Conservation (phyloP, 2,113 vertebrate genomes). For the Canis aureus region DNA sequence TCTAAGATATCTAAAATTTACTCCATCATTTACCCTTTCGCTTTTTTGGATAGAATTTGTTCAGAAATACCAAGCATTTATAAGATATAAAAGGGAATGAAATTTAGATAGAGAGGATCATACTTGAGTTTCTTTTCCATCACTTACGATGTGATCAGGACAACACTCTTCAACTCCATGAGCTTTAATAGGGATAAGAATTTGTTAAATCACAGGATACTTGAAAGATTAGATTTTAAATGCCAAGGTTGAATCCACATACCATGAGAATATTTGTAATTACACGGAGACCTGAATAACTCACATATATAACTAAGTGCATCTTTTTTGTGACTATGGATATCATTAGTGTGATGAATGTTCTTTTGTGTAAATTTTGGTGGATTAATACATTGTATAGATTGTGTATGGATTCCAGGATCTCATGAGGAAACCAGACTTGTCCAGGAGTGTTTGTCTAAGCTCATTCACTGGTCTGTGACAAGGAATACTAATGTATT, state of each 20-base stretch:
- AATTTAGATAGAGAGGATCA: not conserved
- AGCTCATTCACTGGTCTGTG: not conserved
- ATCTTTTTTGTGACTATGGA: not conserved
- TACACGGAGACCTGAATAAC: not conserved
- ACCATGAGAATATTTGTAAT: not conserved
- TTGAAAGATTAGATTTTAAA: constrained; percentile 27
- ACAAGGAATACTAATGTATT: not conserved
- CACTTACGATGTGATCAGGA: not conserved
- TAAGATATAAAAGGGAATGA: not conserved
- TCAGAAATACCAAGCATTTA: not conserved
- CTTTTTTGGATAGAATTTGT: not conserved
- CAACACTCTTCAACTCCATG: not conserved
- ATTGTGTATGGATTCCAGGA: not conserved
- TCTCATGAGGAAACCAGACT: not conserved
- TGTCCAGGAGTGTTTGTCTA: not conserved
- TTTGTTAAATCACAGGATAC: not conserved
- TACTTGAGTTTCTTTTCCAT: not conserved
- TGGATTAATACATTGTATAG: not conserved
- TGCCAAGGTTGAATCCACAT: not conserved
- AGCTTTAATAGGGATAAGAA: not conserved
- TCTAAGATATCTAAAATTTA: not conserved
- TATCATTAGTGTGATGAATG: not conserved
- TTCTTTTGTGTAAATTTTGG: not conserved
- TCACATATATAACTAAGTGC: not conserved
- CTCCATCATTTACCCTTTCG: not conserved